Conservation (phyloP, 2,888 invertebrate species). For the Eumerus sabulonum region DNA sequence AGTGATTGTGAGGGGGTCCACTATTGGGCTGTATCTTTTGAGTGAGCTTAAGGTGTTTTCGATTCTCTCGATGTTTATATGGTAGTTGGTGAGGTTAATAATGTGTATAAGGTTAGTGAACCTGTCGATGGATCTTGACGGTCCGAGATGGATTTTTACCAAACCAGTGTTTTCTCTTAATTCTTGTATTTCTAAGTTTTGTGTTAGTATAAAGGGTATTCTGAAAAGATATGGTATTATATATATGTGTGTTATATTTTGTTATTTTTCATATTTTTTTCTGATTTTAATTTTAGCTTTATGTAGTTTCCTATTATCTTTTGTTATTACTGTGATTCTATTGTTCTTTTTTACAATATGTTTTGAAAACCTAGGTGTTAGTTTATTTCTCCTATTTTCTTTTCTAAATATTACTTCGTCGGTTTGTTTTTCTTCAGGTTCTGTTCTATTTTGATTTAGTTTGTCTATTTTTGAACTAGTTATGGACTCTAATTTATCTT, state of each 20-base stretch:
- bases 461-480: constrained; percentile 17
- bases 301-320: constrained; percentile 11
- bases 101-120: neutral
- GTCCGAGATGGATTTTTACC: neutral
- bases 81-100: neutral
- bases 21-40: neutral
- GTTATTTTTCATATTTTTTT: neutral
- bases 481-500: constrained; percentile 9
- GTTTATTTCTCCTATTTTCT: constrained; percentile 31
- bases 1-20: neutral
- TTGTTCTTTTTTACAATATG: constrained; percentile 17
- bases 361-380: constrained; percentile 14
- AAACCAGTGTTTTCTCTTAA: neutral
- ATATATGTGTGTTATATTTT: neutral
- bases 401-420: constrained; percentile 50
- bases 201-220: neutral
- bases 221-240: constrained; percentile 3
- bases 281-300: constrained; percentile 16
- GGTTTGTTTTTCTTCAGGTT: constrained; percentile 21
- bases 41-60: neutral
- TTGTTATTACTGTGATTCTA: constrained; percentile 10
- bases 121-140: neutral
- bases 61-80: neutral
- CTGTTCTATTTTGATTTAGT: constrained; percentile 42
- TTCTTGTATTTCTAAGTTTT: constrained; percentile 4